Evolutionary conservation across 2,797 vertebrate genomes (phyloP).

Genomic region (Rhadinocentrus ornatus): DNA sequence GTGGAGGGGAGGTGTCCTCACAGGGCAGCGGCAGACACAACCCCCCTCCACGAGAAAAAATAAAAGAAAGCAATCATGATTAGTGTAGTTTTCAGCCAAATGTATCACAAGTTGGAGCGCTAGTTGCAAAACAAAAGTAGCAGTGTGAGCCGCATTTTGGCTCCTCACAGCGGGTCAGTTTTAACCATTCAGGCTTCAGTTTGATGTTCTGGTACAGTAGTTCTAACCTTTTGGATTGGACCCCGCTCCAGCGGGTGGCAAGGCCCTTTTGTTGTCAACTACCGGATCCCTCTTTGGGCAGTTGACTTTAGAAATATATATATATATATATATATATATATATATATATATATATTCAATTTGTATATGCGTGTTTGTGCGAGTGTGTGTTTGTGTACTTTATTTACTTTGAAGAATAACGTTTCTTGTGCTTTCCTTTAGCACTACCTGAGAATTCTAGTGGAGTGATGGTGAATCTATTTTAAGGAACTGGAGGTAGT

Average conservation of each 20-base stretch:
- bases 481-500: neutral
- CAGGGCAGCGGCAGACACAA: neutral
- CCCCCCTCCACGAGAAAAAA: neutral
- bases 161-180: neutral
- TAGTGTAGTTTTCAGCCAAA: neutral
- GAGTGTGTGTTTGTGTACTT: too few species aligned
- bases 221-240: neutral
- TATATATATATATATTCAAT: too few species aligned
- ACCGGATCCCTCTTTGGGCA: neutral
- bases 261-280: slow-evolving; percentile 14
- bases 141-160: neutral
- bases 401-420: neutral
- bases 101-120: neutral
- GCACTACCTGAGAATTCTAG: neutral
- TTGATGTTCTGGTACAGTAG: neutral
- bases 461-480: neutral
- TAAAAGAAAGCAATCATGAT: slow-evolving; percentile 2
- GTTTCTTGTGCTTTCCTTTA: neutral
- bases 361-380: too few species aligned
- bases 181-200: neutral
- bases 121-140: slow-evolving; percentile 1
- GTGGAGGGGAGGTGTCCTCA: slow-evolving; percentile 7
- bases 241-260: neutral
- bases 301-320: too few species aligned
- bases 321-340: too few species aligned